Percentiles rank a stretch among this genome's conserved stretches.
phyloP scores from a whole-genome alignment of 2,888 invertebrate genomes.

The Lampropteryx suffumata region DNA sequence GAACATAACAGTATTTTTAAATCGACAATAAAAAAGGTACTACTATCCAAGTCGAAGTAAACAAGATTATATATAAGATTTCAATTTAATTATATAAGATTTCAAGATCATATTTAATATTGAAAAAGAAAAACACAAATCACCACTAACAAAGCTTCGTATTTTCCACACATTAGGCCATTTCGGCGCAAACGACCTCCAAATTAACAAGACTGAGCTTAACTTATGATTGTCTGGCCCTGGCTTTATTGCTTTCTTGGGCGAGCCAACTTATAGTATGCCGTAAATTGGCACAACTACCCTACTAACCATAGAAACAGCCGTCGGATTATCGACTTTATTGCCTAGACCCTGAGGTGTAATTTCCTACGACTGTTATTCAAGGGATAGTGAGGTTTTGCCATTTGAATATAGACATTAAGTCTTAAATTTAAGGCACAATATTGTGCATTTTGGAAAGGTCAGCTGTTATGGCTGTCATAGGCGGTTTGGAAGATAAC shows the following conservation, averaged over 20 bases:
- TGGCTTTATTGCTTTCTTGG: constrained; percentile 12
- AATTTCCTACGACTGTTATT: constrained; percentile 3
- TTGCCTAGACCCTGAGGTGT: background rate
- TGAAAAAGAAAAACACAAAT: background rate
- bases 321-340: constrained; percentile 7
- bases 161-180: background rate
- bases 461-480: constrained; percentile 5
- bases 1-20: too few relatives aligned
- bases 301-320: constrained; percentile 3
- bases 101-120: too few relatives aligned
- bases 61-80: too few relatives aligned
- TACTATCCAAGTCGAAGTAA: too few relatives aligned
- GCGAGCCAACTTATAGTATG: constrained; percentile 5
- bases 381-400: background rate
- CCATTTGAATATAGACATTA: constrained; percentile 18
- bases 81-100: too few relatives aligned
- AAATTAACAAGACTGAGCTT: constrained; percentile 17
- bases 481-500: constrained; percentile 1
- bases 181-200: constrained; percentile 8
- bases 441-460: constrained; percentile 1
- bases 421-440: constrained; percentile 1
- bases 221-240: constrained; percentile 22
- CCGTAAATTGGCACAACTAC: constrained; percentile 16
- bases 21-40: too few relatives aligned
- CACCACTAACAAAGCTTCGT: background rate